Base-by-base conservation (phyloP, 2,888 invertebrate species). In the Tineola bisselliella region DNA sequence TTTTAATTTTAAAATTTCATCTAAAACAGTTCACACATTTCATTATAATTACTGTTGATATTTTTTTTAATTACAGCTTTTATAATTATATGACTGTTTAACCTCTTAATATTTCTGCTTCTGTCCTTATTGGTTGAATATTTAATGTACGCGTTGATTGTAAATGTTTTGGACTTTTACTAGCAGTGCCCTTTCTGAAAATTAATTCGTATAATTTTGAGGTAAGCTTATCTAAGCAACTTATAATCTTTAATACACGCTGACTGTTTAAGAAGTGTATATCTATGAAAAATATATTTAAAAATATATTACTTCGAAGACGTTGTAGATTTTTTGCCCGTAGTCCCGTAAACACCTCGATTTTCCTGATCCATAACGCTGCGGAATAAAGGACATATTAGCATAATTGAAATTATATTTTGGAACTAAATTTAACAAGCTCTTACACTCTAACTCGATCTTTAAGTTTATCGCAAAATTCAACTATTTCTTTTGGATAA, bases 101-200 rank as follows among this genome's bases (percentile, higher is more conserved):
- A 83, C 84, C 84, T 68, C 76, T 68, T 62, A 77, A 67, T 43
- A 86, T 81, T 74, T 86, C 84, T 12, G 79, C 70, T 66, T 84
- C 84, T 8, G 74, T 59, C 17, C 59, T 59, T 30, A 31, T n/a
- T 13, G 56, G 56, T 33, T 58, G 79, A 73, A 64, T 75, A 77
- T 4, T 67, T 0, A 71, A 79, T 81, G 64, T 81, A 82, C 63
- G 56, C 2, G 58, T 17, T 4, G 58, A 58, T 17, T n/a, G 31
- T 58, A 25, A 15, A 15, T 19, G 25, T 17, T 58, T 58, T 33
- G 58, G 58, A 58, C 33, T 58, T 33, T 58, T 58, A 25, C 25
- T 25, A 2, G 25, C 25, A 38, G 38, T n/a, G 8, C 58, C 58
- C 31, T 58, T 58, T 33, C 58, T 58, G 30, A 58, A 25, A 25